These are phyloP conservation scores for Leptopilina drosophilae DNA, from an alignment of 2,888 invertebrate species.

Conservation along the genomic window DNA sequence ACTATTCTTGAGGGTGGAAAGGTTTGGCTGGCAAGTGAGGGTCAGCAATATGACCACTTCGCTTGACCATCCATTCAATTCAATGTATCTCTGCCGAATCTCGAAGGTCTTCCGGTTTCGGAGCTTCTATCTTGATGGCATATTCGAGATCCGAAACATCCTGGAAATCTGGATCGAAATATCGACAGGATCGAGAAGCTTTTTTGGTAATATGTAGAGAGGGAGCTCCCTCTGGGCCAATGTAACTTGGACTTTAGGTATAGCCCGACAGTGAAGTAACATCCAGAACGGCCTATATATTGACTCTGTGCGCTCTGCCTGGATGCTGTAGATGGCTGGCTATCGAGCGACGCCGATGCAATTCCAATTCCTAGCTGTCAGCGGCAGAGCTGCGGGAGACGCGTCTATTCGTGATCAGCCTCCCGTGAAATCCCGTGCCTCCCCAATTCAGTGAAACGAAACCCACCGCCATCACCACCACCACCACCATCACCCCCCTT, in stretches of 20 bases:
- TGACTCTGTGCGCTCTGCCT: constrained; percentile 53
- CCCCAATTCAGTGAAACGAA: constrained; percentile 60
- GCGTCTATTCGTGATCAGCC: constrained; percentile 77
- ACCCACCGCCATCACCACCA: constrained; percentile 45
- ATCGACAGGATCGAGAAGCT: constrained; percentile 29
- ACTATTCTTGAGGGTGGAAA: constrained; percentile 26
- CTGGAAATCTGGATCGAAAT: not conserved
- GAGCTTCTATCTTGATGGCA: constrained; percentile 27
- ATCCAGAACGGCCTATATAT: constrained; percentile 55
- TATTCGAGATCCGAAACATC: constrained; percentile 29
- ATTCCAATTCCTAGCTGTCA: constrained; percentile 78
- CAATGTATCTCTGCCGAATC: constrained; percentile 17
- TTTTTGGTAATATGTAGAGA: no score
- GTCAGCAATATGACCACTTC: constrained; percentile 40
- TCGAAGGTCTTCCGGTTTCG: constrained; percentile 38
- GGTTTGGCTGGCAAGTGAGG: constrained; percentile 22
- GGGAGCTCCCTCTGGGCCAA: not conserved
- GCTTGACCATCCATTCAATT: constrained; percentile 20
- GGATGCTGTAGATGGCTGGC: constrained; percentile 70
- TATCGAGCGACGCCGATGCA: constrained; percentile 77
- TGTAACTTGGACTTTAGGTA: constrained; percentile 38
- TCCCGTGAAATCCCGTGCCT: constrained; percentile 76
- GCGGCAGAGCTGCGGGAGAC: constrained; percentile 76
- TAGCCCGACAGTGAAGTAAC: constrained; percentile 53
- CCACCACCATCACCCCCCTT: constrained; percentile 41